phyloP scores from a whole-genome alignment of 2,113 vertebrate species.

The Catharus minimus region DNA sequence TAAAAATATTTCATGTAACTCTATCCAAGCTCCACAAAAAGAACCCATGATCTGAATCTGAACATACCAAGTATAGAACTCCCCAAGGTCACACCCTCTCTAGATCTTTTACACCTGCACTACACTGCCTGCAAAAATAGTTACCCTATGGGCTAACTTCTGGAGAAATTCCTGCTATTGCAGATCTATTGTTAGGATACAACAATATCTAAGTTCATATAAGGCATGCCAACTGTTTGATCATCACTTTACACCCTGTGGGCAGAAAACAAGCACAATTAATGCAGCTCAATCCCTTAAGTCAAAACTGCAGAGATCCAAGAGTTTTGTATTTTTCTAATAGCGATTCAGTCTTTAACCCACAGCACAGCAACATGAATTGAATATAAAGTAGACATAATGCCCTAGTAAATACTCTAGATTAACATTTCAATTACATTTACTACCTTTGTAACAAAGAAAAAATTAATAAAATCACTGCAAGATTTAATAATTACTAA shows the following conservation, averaged over 20 bases:
- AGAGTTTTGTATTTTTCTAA: not conserved
- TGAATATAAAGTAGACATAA: not conserved
- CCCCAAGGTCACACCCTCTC: not conserved
- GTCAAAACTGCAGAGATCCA: conserved; percentile 14
- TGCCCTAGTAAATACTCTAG: not conserved
- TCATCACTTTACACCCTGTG: conserved; percentile 7
- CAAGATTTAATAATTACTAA: not conserved
- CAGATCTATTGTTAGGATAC: conserved; percentile 4
- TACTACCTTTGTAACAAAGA: conserved; percentile 10
- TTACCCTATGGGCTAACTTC: not conserved
- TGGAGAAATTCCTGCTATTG: conserved; percentile 34
- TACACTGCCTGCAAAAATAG: conserved; percentile 47
- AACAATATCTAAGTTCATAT: conserved; percentile 44
- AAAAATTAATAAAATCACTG: conserved; percentile 34
- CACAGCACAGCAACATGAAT: not conserved
- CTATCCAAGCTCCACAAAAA: not conserved
- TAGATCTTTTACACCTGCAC: not conserved
- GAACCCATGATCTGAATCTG: not conserved
- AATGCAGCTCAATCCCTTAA: conserved; percentile 22
- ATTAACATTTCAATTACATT: conserved; percentile 35
- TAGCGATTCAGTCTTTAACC: not conserved
- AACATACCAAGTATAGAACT: not conserved
- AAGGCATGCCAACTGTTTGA: conserved; percentile 41
- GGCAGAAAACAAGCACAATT: conserved; percentile 37
- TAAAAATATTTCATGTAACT: conserved; percentile 7